Base-by-base conservation (phyloP, 2,797 vertebrate species). In the Myoxocephalus aenaeus region DNA sequence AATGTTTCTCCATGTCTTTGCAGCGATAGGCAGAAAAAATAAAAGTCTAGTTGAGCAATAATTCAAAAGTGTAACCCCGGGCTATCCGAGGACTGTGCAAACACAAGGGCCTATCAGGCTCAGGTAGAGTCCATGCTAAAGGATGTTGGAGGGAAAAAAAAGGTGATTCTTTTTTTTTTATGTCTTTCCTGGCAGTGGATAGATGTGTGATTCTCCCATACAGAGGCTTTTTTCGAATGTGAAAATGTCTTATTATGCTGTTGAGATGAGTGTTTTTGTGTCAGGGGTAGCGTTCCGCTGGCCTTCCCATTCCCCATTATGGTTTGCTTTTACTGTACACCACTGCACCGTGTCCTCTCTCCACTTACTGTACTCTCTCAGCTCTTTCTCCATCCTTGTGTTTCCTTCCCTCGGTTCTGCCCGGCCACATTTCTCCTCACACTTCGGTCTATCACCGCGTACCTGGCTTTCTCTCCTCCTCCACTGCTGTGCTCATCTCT, bases 41-140 rank as follows among this genome's bases (percentile, higher is more conserved):
- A 62, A 73, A 70, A 63, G 67, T 77, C 44, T 36, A 69, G 77
- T 74, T 38, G 44, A 84, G 81, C 72, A 84, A 86, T 87, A 78
- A 87, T 86, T 92, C 74, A 88, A 62, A 87, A 75, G 72, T 78
- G 76, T 80, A 86, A 89, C 85, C 76, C 64, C 70, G 2, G 81
- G 79, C 72, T 81, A 81, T 84, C 65, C 62, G 75, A 84, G 79
- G 75, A 75, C 79, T 74, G 73, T 56, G 72, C 87, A 91, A 90
- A 90, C 88, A 89, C 61, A 7, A 13, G 44, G 63, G 70, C 80
- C 64, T 56, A 64, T 86, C 73, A 44, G 83, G 76, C 82, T 86
- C 77, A 63, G 44, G 77, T 25, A 46, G 48, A 87, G 83, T 82
- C 81, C 76, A 87, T 73, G 81, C n/a, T n/a, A 66, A 80, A 25